Evolutionary conservation across 2,113 vertebrate genomes (phyloP).

Genomic region (Bombycilla garrulus): DNA sequence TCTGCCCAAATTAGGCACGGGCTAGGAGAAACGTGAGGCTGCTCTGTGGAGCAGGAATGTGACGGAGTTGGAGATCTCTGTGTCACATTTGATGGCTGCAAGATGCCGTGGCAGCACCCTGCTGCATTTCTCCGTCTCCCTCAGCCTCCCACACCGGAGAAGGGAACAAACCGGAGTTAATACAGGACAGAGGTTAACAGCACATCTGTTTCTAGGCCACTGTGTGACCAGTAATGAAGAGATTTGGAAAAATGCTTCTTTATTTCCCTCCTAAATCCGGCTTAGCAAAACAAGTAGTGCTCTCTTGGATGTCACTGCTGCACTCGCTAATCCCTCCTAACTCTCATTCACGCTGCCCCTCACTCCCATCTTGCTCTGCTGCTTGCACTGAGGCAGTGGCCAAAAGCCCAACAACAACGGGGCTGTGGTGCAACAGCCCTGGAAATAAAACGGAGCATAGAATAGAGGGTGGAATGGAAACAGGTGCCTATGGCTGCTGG

Average conservation of each 20-base stretch:
- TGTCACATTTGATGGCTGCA: background rate
- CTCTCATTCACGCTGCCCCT: background rate
- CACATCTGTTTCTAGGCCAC: background rate
- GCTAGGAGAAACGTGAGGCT: background rate
- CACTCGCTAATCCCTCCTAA: background rate
- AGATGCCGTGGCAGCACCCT: background rate
- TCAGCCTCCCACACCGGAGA: background rate
- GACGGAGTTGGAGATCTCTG: fast-evolving
- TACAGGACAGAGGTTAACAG: background rate
- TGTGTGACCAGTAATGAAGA: background rate
- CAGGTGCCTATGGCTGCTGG: too few relatives aligned
- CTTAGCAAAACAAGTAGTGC: background rate
- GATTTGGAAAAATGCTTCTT: background rate
- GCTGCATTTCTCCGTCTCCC: background rate
- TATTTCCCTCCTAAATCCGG: background rate
- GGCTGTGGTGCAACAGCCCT: background rate
- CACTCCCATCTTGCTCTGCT: background rate
- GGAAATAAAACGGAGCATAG: background rate
- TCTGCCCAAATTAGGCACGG: too few relatives aligned
- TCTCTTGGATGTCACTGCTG: background rate
- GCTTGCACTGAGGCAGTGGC: background rate
- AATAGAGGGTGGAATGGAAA: background rate
- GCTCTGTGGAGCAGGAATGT: background rate
- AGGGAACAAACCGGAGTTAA: background rate
- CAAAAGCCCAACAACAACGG: background rate